Evolutionary conservation across 1,140 invertebrate species (phyloP).

Genomic region (Lasioglossum albipes): DNA sequence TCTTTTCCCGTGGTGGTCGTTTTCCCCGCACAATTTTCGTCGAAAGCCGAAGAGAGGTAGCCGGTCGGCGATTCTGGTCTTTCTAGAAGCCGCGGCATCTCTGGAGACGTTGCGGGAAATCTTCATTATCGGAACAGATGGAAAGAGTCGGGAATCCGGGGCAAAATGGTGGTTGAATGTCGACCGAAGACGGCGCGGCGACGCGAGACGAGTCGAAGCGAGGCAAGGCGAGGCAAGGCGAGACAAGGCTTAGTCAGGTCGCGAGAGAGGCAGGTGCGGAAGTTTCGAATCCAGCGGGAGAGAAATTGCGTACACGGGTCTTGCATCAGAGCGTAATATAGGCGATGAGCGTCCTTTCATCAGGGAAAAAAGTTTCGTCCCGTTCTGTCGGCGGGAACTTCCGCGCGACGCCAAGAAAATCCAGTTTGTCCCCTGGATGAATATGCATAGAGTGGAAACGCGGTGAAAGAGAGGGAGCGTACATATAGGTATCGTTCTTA

Average conservation of each 20-base stretch:
- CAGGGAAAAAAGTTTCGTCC: slow-evolving; percentile 45
- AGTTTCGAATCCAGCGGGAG: slow-evolving; percentile 39
- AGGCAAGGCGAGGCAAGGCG: neutral
- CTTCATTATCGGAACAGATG: slow-evolving; percentile 31
- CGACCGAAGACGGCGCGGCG: neutral
- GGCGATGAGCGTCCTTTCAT: slow-evolving; percentile 42
- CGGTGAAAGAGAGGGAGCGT: too few relatives aligned
- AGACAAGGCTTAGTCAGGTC: neutral
- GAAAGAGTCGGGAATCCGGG: slow-evolving; percentile 11
- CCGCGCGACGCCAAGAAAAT: slow-evolving; percentile 29
- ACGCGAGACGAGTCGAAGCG: too few relatives aligned
- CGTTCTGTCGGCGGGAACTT: slow-evolving; percentile 24
- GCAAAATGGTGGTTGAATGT: slow-evolving; percentile 2
- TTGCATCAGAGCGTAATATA: slow-evolving; percentile 49
- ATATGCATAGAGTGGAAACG: slow-evolving; percentile 33
- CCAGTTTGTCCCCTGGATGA: slow-evolving; percentile 35
- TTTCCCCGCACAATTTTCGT: neutral
- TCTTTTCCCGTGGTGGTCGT: too few relatives aligned
- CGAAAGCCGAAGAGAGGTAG: neutral
- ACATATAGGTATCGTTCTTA: slow-evolving; percentile 13
- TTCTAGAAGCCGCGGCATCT: slow-evolving; percentile 6
- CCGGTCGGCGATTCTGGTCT: neutral
- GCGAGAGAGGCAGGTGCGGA: slow-evolving; percentile 22
- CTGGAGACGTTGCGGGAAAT: slow-evolving; percentile 23
- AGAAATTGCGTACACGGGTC: slow-evolving; percentile 46